A percentile compares a stretch with the other conserved stretches of the same genome.
Conservation (phyloP, 2,888 invertebrate species). For the Adelognathus sp. region DNA sequence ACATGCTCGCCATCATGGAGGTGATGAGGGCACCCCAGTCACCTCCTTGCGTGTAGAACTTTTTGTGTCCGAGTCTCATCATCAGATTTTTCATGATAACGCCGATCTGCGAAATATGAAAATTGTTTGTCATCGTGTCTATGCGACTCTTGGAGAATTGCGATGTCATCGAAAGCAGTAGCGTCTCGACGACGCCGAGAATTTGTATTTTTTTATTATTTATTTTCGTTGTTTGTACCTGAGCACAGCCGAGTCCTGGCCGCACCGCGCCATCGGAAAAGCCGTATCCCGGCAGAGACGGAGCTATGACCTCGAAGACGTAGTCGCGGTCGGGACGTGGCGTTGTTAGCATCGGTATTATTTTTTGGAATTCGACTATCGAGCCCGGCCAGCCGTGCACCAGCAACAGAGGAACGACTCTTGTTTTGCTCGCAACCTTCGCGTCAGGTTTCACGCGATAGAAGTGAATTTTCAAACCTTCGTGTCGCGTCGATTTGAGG, state of each 20-base stretch:
- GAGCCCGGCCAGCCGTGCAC: conserved; percentile 95
- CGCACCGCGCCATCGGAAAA: conserved; percentile 84
- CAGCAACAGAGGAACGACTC: conserved; percentile 86
- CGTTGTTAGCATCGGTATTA: conserved; percentile 86
- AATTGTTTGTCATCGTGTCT: not conserved
- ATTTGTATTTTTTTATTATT: not conserved
- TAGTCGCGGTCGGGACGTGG: conserved; percentile 82
- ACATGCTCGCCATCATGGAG: conserved; percentile 81
- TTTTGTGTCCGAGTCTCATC: conserved; percentile 82
- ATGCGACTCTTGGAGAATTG: not conserved
- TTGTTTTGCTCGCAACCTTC: conserved; percentile 76
- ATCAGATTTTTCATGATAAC: conserved; percentile 83
- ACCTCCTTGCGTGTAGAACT: conserved; percentile 85
- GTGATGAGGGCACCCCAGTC: conserved; percentile 85
- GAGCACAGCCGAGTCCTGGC: conserved; percentile 78
- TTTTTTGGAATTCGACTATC: conserved; percentile 89
- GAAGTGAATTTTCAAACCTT: conserved; percentile 88
- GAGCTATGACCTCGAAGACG: conserved; percentile 87
- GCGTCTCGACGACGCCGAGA: no score
- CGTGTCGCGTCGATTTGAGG: no score
- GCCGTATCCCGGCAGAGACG: conserved; percentile 88
- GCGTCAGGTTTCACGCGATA: conserved; percentile 85
- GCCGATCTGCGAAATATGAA: conserved; percentile 74
- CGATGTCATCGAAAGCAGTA: no score
- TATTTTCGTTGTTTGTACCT: no score